Base-by-base conservation (phyloP, 2,113 vertebrate species). In the Paraplagusia blochii region DNA sequence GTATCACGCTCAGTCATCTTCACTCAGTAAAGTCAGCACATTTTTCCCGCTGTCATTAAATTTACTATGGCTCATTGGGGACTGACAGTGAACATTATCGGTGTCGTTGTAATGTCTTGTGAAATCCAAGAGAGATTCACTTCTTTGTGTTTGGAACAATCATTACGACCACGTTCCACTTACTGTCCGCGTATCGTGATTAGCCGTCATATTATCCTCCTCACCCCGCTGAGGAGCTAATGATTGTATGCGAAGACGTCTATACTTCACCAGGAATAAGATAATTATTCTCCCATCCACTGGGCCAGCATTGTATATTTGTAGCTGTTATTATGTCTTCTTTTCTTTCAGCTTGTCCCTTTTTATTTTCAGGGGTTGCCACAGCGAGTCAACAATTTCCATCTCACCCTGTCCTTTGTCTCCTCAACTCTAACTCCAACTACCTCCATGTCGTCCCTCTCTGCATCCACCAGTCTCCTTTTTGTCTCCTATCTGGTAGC, bases 11-110 rank as follows among this genome's bases (percentile, higher is more conserved):
- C 85, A 81, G 82, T 88, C 87, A 87, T 88, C 84, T 83, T 87
- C 87, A 82, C 82, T 46, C 79, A 22, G 80, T 86, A 84, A 86
- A 86, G 79, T 86, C 85, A 83, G 85, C 87, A 85, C 82, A 81
- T 86, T 87, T 81, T 86, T 87, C 79, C 76, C 44, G 64, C 77
- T 65, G 62, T 78, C 74, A 72, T 86, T 83, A 83, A 77, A 80
- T 79, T 76, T 51, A 52, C 64, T 44, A 83, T 38, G 85, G 79
- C 81, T 87, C 87, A 85, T 86, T 79, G 70, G 68, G 77, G 69
- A 80, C 55, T 68, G 81, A 77, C 70, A 63, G 60, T 4, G 56
- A 53, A 19, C 74, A 11, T 67, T 58, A 71, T 69, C 86, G 76
- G 67, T 76, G 75, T 71, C 79, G 64, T 74, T 66, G 76, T 66